Percentiles rank a stretch among this genome's conserved stretches.
Conservation (phyloP, 1,140 invertebrate species). For the Apis dorsata region DNA sequence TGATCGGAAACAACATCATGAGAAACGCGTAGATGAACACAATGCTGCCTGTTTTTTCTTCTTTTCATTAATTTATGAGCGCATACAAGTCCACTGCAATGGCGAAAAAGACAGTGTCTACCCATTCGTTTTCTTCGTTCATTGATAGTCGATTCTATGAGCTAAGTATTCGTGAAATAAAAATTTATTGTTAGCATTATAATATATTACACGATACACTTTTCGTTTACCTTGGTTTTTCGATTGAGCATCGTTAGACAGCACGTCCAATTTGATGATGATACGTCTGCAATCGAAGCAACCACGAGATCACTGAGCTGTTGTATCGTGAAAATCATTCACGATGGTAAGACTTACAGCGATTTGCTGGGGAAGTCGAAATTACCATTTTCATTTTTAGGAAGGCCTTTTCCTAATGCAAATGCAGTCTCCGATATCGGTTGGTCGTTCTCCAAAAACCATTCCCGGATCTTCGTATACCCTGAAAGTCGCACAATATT, state of each 20-base stretch:
- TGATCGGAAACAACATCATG: background rate
- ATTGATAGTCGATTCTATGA: background rate
- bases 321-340: background rate
- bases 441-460: slow-evolving; percentile 28
- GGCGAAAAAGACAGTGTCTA: slow-evolving; percentile 27
- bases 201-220: background rate
- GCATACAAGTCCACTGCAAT: slow-evolving; percentile 34
- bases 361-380: slow-evolving; percentile 45
- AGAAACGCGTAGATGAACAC: slow-evolving; percentile 1
- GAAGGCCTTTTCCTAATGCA: background rate
- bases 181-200: background rate
- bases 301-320: slow-evolving; percentile 12
- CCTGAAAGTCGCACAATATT: background rate
- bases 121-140: slow-evolving; percentile 1
- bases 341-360: slow-evolving; percentile 44
- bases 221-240: slow-evolving; percentile 16
- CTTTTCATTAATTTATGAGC: slow-evolving; percentile 15
- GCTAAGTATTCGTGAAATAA: background rate
- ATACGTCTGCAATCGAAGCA: slow-evolving; percentile 31
- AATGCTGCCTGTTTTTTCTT: background rate
- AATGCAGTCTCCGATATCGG: slow-evolving; percentile 26
- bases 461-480: slow-evolving; percentile 21
- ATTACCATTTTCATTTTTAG: slow-evolving; percentile 53
- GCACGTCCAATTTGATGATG: slow-evolving; percentile 15
- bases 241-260: background rate